Percentiles rank a stretch among this genome's conserved stretches.
Evolutionary conservation across 2,113 vertebrate species (phyloP).

Genomic region (Ammodytes dubius): DNA sequence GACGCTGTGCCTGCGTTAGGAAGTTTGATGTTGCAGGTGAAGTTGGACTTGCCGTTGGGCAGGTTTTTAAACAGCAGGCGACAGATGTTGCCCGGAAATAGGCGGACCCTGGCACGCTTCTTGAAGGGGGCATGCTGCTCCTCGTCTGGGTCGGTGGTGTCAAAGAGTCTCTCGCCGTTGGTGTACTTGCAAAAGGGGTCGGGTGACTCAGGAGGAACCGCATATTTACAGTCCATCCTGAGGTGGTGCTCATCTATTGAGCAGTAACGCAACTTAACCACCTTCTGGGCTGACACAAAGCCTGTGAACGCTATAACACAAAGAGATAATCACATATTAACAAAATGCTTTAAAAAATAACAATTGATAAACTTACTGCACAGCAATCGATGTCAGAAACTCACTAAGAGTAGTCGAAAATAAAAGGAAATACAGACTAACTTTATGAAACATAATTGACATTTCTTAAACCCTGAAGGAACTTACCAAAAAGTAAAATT

Average conservation of each 20-base stretch:
- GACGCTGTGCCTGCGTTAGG: neutral
- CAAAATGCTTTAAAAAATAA: neutral
- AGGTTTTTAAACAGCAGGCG: constrained; percentile 73
- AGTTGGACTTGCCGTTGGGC: constrained; percentile 67
- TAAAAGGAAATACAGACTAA: neutral
- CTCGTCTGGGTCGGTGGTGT: constrained; percentile 61
- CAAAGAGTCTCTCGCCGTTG: constrained; percentile 70
- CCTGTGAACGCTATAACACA: constrained; percentile 60
- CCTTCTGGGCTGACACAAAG: constrained; percentile 75
- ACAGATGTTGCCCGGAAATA: constrained; percentile 69
- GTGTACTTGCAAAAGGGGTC: constrained; percentile 74
- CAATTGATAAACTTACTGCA: neutral
- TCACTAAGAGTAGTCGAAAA: neutral
- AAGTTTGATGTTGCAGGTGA: constrained; percentile 78
- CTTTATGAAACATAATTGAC: neutral
- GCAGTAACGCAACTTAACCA: constrained; percentile 74
- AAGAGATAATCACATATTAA: neutral
- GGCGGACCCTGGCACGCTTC: constrained; percentile 62
- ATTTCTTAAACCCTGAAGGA: neutral
- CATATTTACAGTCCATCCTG: constrained; percentile 79
- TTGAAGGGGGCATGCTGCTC: constrained; percentile 72
- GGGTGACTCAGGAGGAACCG: constrained; percentile 45
- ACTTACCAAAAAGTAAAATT: constrained; percentile 80
- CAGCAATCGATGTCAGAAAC: neutral
- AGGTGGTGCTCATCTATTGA: constrained; percentile 74